phyloP scores from a whole-genome alignment of 2,113 vertebrate species.

The Dryoscopus gambensis region DNA sequence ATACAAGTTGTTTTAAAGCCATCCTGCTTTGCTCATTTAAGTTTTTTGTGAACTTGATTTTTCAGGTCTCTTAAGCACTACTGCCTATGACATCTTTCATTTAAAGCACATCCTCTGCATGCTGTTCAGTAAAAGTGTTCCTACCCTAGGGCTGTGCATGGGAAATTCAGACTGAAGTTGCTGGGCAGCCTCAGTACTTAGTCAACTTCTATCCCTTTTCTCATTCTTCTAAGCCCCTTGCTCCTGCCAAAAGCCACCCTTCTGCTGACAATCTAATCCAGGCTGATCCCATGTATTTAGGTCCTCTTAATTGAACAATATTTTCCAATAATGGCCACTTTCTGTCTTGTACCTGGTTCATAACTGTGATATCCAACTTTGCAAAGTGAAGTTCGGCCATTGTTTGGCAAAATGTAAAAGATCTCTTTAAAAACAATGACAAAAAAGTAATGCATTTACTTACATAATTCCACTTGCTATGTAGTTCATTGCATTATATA shows the following conservation, averaged over 20 bases:
- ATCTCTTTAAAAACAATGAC: neutral
- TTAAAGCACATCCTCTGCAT: neutral
- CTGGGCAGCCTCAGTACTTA: neutral
- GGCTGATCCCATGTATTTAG: neutral
- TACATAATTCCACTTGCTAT: too few relatives aligned
- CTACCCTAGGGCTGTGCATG: neutral
- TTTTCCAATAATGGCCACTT: neutral
- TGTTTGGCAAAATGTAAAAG: neutral
- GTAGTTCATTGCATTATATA: neutral
- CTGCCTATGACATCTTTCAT: neutral
- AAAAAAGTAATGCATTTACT: neutral
- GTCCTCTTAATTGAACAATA: neutral
- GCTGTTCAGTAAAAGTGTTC: neutral
- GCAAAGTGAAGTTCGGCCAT: neutral
- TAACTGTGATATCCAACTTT: neutral
- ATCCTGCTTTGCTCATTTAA: neutral
- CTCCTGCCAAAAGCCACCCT: neutral
- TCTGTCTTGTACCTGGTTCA: neutral
- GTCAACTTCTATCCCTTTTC: neutral
- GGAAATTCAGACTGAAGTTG: neutral
- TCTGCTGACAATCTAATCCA: neutral
- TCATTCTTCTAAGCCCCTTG: neutral
- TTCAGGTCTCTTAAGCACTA: neutral
- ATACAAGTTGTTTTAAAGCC: neutral
- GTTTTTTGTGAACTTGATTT: neutral